Evolutionary conservation across 37 sponge, comb jelly and placozoan genomes (phyloP).

Genomic region (Eunapius fragilis): DNA sequence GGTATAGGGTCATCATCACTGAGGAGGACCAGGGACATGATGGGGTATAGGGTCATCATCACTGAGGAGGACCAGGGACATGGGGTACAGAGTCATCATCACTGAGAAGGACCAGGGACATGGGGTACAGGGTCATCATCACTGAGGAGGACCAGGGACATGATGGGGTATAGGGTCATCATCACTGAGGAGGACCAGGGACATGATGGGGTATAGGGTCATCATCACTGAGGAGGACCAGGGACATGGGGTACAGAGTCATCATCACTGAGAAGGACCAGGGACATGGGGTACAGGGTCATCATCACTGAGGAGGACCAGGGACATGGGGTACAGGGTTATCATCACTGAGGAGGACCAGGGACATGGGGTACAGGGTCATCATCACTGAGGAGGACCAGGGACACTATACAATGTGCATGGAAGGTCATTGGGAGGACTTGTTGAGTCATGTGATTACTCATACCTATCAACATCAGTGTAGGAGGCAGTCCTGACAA

Average conservation of each 20-base stretch:
- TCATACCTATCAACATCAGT: conserved; percentile 53
- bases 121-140: conserved; percentile 81
- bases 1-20: conserved; percentile 76
- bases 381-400: conserved; percentile 53
- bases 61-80: not conserved
- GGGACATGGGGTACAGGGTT: conserved; percentile 42
- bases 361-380: conserved; percentile 73
- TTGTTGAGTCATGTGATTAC: not conserved
- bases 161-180: conserved; percentile 61
- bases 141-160: not conserved
- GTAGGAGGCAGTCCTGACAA: conserved; percentile 24
- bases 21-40: not conserved
- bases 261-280: conserved; percentile 53
- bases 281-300: conserved; percentile 44
- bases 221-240: conserved; percentile 53
- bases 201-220: conserved; percentile 35
- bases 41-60: conserved; percentile 77
- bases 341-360: conserved; percentile 60
- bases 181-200: conserved; percentile 31
- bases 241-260: conserved; percentile 43
- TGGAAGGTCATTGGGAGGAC: not conserved
- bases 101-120: not conserved
- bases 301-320: conserved; percentile 53
- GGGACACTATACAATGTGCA: too few relatives aligned
- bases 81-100: conserved; percentile 80